Base-by-base conservation (phyloP, 2,113 vertebrate genomes). In the Strix aluco region DNA sequence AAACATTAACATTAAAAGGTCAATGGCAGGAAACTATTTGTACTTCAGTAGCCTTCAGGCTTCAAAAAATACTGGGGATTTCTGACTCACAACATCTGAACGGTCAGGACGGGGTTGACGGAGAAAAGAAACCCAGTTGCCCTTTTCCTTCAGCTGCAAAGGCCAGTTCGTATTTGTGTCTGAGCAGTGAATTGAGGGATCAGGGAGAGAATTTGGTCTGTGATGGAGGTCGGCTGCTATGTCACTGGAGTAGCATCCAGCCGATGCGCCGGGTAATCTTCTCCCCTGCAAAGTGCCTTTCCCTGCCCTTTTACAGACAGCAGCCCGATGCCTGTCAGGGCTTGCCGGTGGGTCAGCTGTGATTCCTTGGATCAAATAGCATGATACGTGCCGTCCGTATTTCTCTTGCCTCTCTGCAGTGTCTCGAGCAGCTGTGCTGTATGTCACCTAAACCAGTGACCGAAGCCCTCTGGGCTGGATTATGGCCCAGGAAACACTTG, bases 361-460 rank as follows among this genome's bases (percentile, higher is more conserved):
- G 66, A 30, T 75, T 77, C 59, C 92, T 70, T 1, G 44, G 73
- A 61, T 95, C 94, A 10, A 34, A 83, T 34, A 36, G 52, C 86
- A 13, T 5, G 1, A 27, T 11, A 5, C 1, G 3, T 44, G 4
- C 47, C 3, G 0, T 6, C 63, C 19, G 7, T 47, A 2, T 15
- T 26, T 13, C 81, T 36, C 57, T 10, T 7, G 19, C 59, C 73
- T 51, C 38, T 5, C 81, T 7, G 49, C 61, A 8, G 54, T 3
- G 2, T 72, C 40, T 47, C 16, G 2, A 20, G 61, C 91, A 96
- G 92, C 92, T 87, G 95, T 4, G 87, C 71, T 34, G 23, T 14
- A 6, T 29, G 52, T 91, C 92, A 77, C 80, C 81, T 0, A 3
- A 8, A 11, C 40, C 58, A 2, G 87, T 9, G 22, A 58, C 6